These are phyloP conservation scores for Catharus fuscescens DNA, from an alignment of 2,113 vertebrate species.

Conservation along the genomic window DNA sequence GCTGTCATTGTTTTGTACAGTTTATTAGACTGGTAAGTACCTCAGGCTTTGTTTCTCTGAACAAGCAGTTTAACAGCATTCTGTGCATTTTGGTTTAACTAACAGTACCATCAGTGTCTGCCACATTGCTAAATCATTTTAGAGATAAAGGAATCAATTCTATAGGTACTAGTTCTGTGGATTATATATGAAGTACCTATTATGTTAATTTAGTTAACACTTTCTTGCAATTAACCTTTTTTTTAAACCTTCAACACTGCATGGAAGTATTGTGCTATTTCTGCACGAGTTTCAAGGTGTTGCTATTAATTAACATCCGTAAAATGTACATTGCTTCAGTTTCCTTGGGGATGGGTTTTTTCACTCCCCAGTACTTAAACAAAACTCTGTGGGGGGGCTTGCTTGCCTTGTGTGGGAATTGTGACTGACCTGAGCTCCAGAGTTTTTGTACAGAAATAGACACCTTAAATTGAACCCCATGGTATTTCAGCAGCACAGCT, in stretches of 20 bases:
- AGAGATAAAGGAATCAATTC: background rate
- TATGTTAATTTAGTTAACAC: background rate
- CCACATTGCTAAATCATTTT: background rate
- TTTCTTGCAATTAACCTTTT: background rate
- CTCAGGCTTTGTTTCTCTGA: constrained; percentile 62
- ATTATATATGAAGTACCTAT: background rate
- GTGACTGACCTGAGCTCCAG: background rate
- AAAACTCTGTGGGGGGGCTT: background rate
- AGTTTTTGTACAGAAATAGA: background rate
- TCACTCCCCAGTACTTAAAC: background rate
- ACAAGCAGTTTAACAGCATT: constrained; percentile 52
- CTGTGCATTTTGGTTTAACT: constrained; percentile 74
- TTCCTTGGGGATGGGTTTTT: accelerated
- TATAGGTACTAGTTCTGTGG: background rate
- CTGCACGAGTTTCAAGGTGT: background rate
- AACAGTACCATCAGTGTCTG: constrained; percentile 61
- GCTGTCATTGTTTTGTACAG: constrained; percentile 87
- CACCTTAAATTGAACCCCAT: accelerated
- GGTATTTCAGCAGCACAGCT: background rate
- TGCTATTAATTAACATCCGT: background rate
- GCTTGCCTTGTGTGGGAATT: background rate
- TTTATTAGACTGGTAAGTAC: constrained; percentile 98
- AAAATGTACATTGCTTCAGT: background rate
- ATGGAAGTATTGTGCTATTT: background rate
- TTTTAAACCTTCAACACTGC: background rate